Base-by-base conservation (phyloP, 2,113 vertebrate species). In the Psilopsiagon aurifrons region DNA sequence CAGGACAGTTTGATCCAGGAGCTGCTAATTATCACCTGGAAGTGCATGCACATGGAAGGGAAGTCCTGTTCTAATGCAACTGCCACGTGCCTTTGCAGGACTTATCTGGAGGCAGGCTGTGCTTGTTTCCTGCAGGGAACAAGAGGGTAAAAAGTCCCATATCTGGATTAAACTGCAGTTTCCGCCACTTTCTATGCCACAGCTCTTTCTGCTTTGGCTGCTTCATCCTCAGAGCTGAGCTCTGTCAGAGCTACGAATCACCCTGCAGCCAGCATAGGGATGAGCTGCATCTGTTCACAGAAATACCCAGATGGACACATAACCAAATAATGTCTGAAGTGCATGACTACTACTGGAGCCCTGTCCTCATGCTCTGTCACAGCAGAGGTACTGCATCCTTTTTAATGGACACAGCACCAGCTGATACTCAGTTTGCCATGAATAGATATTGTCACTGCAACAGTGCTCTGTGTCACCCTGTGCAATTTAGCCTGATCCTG, bases 381-480 rank as follows among this genome's bases (percentile, higher is more conserved):
- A 0, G 1, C 13, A 41, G 35, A 74, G 20, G 17, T 24, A 52
- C 43, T 60, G 29, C 11, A 33, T 23, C 10, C 11, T 18, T 57
- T 33, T 31, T 24, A 69, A 68, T 3, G 20, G 24, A 47, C 25
- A 70, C 22, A 19, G n/a, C 24, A 62, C 20, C 33, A 29, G 33
- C 24, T 47, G 74, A 89, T 28, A 59, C 7, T 24, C 37, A 17
- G 46, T 3, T 47, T 59, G 31, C n/a, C 63, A 16, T 14, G 41
- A 47, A 55, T 0, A 0, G 59, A 9, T 69, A 35, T 27, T 67
- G 46, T 23, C 31, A 43, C 31, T 22, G 0, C 25, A 54, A 33
- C 8, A 22, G 27, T 51, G 25, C 27, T 55, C 43, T 1, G 0
- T 51, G 52, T 43, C 67, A 83, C 35, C 7, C 67, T 23, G 19